Base-by-base conservation (phyloP, 2,113 vertebrate genomes). In the Bothrops jararaca region DNA sequence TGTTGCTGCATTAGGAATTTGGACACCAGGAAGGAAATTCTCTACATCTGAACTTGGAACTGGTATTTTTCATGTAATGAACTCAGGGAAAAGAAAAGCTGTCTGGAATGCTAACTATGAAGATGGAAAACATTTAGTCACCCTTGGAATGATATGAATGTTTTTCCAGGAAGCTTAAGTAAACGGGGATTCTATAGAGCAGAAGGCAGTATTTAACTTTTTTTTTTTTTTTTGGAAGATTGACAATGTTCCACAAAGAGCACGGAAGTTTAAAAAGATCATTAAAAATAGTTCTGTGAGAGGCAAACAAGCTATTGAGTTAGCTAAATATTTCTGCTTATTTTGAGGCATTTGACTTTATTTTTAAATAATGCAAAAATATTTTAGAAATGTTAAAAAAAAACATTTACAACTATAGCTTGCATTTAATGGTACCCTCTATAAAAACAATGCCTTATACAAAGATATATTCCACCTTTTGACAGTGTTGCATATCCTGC, bases 111-210 rank as follows among this genome's bases (percentile, higher is more conserved):
- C 60, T 0, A 98, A 97, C 97, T 98, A 98, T 98, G 98, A 97
- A 96, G 93, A 97, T 97, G 97, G 98, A 98, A 98, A 98, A 98
- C 97, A 98, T 98, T 98, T 98, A 98, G 98, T 98, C 98, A 98
- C 97, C 98, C 97, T 98, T 97, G 98, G 98, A 98, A 98, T 98
- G 98, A 98, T 98, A 98, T 98, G 98, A 98, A 98, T 98, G 98
- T 98, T 98, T 98, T 98, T 97, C 97, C 97, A 98, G 97, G 97
- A 97, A 98, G 97, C 98, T 98, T 98, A 98, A 97, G 97, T 98
- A 98, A 98, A 98, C 97, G 97, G 97, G 95, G 95, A 97, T 97
- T 97, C 96, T 97, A 96, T 97, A 97, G 95, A 94, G 97, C 96
- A 96, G 95, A 96, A 96, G 97, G 96, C 97, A 96, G 95, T 96